Percentiles rank a stretch among this genome's conserved stretches.
These are phyloP conservation scores for Dusona sp. DNA, from an alignment of 2,888 invertebrate genomes.

Conservation along the genomic window DNA sequence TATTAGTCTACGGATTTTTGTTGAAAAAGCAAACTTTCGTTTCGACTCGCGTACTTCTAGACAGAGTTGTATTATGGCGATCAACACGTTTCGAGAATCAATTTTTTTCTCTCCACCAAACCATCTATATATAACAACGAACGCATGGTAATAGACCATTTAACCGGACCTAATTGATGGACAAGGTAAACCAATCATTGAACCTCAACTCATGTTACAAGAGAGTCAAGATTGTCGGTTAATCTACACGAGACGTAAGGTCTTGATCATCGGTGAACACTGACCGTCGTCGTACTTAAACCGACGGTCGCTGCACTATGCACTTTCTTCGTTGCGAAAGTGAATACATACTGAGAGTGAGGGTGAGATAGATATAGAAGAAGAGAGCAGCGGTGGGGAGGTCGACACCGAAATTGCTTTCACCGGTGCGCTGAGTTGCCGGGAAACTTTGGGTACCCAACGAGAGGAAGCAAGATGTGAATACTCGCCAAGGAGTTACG, in stretches of 20 bases:
- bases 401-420: slow-evolving; percentile 83
- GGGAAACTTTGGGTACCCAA: slow-evolving; percentile 83
- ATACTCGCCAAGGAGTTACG: slow-evolving; percentile 56
- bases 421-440: slow-evolving; percentile 80
- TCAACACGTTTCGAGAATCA: not conserved
- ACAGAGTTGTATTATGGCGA: not conserved
- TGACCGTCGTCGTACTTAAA: slow-evolving; percentile 16
- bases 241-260: not conserved
- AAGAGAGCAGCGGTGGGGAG: slow-evolving; percentile 72
- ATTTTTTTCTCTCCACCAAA: not conserved
- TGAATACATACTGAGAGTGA: slow-evolving; percentile 67
- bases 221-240: slow-evolving; percentile 7
- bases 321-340: slow-evolving; percentile 80
- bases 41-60: not conserved
- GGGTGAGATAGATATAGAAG: slow-evolving; percentile 66
- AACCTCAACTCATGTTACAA: not conserved
- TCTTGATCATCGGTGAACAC: slow-evolving; percentile 33
- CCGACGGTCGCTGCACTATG: slow-evolving; percentile 76
- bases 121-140: not conserved
- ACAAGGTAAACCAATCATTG: not conserved
- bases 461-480: slow-evolving; percentile 66
- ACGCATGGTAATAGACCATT: not conserved
- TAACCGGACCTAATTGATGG: not conserved
- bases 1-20: slow-evolving; percentile 59
- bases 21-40: slow-evolving; percentile 53